Conservation (phyloP, 2,113 vertebrate genomes). For the Macrotus californicus region DNA sequence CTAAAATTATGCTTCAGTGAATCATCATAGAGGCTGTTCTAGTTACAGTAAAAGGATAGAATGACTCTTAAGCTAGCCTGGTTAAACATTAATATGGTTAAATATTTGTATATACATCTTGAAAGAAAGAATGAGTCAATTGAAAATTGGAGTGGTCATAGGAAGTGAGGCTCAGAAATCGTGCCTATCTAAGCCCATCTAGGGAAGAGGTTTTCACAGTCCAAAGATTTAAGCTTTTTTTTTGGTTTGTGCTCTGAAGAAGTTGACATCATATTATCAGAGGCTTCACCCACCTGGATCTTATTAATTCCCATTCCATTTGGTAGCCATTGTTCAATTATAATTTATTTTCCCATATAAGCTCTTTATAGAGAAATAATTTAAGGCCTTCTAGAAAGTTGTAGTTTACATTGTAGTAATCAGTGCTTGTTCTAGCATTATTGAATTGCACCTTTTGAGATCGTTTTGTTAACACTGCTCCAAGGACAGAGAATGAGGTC, state of each 20-base stretch:
- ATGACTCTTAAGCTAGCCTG: not conserved
- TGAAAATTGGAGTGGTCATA: not conserved
- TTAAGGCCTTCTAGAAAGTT: not conserved
- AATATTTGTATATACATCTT: not conserved
- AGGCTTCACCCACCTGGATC: not conserved
- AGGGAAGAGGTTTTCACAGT: not conserved
- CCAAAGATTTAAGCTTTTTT: not conserved
- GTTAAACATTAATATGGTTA: not conserved
- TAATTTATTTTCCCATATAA: not conserved
- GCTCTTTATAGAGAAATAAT: not conserved
- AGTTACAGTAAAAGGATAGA: not conserved
- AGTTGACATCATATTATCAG: not conserved
- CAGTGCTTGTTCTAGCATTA: not conserved
- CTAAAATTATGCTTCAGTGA: not conserved
- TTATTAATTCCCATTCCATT: not conserved
- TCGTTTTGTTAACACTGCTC: not conserved
- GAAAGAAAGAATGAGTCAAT: not conserved
- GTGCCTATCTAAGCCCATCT: accelerated
- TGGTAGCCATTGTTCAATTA: not conserved
- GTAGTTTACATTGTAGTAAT: not conserved
- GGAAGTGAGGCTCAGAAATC: not conserved
- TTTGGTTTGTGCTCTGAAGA: not conserved
- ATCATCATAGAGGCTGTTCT: not conserved
- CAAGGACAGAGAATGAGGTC: not conserved
- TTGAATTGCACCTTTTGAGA: not conserved